Evolutionary conservation across 2,888 invertebrate genomes (phyloP), one percentile per base, ranked within the genome.

Genomic region (Alloplasta piceator): DNA sequence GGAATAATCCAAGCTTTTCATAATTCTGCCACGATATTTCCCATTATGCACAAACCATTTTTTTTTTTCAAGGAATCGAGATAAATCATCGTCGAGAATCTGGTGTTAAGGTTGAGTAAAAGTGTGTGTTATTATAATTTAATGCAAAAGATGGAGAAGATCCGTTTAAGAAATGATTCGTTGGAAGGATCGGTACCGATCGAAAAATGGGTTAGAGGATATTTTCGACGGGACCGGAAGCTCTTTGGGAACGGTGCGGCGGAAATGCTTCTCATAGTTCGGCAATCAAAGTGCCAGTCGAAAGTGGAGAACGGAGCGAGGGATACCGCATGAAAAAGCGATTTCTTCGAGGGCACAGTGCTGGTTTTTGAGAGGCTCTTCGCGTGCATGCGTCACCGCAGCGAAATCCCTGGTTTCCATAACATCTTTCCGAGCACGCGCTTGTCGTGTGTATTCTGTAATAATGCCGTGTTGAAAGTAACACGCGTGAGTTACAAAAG

Each of bases 261-360:
- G 88, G 88, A 89, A 89, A 88, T 88, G 86, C 87, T 85, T 83
- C 83, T 85, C 88, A 87, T 89, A 89, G 84, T 81, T 86, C 76
- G 77, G 75, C 36, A 72, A 68, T 76, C 38, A 14, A 3, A 26
- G 26, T 26, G 26, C 26, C 26, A 26, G 52, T 12, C 12, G 6
- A 14, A 52, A 26, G 26, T 26, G 26, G 12, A 58, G 56, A 14
- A 61, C 68, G 14, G 38, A 12, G 71, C 66, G 68, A 4, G 56
- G 61, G 38, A 71, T 75, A 80, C 73, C 74, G 68, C 52, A 46
- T 61, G 73, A 38, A 50, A 72, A 78, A 52, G 38, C 68, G 52
- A 81, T 70, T 70, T 80, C 77, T 67, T 75, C 77, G 68, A 77
- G 72, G 38, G 79, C 56, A 71, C 63, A 71, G 52, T 26, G 72